Base-by-base conservation (phyloP, 2,888 invertebrate genomes). In the Diloba caeruleocephala region DNA sequence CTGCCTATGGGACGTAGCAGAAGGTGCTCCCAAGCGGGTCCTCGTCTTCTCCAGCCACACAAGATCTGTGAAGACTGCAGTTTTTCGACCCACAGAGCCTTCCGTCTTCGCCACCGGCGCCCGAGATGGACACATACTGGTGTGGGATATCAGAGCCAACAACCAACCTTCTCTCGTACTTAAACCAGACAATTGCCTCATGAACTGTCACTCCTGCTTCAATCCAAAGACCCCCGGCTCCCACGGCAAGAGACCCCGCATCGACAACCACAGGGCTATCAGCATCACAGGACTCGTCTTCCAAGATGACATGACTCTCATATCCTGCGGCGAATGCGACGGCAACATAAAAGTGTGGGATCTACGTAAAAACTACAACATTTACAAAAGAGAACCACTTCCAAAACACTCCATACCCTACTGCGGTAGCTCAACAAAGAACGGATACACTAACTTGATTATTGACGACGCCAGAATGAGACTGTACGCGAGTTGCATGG, bases 281-380 rank as follows among this genome's bases (percentile, higher is more conserved):
- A 96, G 96, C 82, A 97, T 98, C 42, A 98, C 98, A 0, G 96
- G 97, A 5, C 94, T 98, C 10, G 95, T 95, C 0, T 98, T 98
- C 88, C 97, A 97, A 87, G 96, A 98, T 85, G 96, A 96, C 53
- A 87, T 94, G 62, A 96, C 96, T 3, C 90, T 98, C 1, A 94
- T 98, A 33, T 98, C 98, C 0, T 97, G 98, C 78, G 98, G 98
- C 0, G 97, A 98, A 48, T 97, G 97, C 32, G 98, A 98, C 87
- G 97, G 98, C 0, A 90, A 95, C 60, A 96, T 98, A 46, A 98
- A 98, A 88, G 95, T 96, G 1, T 98, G 98, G 98, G 98, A 98
- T 85, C 83, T 98, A 19, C 92, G 98, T 23, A 97, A 97, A 79
- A 97, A 96, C 78, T 98, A 98, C 81, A 94, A 94, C 8, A 92